These are phyloP conservation scores for Zeuzera pyrina DNA, from an alignment of 2,888 invertebrate genomes.

Conservation along the genomic window DNA sequence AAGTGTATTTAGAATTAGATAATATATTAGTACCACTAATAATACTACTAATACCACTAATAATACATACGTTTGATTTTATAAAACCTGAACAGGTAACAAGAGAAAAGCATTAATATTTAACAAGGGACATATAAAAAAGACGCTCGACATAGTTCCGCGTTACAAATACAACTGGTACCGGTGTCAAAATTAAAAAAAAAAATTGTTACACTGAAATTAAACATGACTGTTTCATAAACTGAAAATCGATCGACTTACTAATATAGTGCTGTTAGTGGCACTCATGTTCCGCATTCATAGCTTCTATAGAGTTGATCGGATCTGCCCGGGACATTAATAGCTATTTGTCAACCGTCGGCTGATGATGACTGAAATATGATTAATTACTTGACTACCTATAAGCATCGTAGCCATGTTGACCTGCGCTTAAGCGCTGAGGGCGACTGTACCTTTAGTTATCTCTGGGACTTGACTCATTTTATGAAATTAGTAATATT, in stretches of 20 bases:
- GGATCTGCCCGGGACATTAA: slow-evolving; percentile 43
- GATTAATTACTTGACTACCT: slow-evolving; percentile 47
- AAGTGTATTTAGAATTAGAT: no score
- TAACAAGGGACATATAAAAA: no score
- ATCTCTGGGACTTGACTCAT: no score
- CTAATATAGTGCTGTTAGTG: slow-evolving; percentile 47
- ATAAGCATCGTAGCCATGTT: no score
- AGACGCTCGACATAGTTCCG: no score
- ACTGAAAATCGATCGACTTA: slow-evolving; percentile 18
- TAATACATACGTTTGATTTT: not conserved
- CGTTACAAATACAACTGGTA: no score
- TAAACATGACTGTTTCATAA: slow-evolving; percentile 2
- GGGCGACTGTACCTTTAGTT: no score
- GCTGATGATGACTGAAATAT: slow-evolving; percentile 37
- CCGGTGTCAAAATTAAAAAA: no score
- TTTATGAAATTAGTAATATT: no score
- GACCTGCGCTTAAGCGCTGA: no score
- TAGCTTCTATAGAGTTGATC: slow-evolving; percentile 35
- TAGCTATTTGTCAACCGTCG: slow-evolving; percentile 60
- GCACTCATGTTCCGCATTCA: slow-evolving; percentile 27
- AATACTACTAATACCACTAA: not conserved
- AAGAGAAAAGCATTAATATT: not conserved
- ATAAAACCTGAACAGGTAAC: not conserved
- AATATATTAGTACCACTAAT: not conserved
- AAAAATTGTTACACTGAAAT: no score